Evolutionary conservation across 2,113 vertebrate species (phyloP).

Genomic region (Gallinago jamesoni): DNA sequence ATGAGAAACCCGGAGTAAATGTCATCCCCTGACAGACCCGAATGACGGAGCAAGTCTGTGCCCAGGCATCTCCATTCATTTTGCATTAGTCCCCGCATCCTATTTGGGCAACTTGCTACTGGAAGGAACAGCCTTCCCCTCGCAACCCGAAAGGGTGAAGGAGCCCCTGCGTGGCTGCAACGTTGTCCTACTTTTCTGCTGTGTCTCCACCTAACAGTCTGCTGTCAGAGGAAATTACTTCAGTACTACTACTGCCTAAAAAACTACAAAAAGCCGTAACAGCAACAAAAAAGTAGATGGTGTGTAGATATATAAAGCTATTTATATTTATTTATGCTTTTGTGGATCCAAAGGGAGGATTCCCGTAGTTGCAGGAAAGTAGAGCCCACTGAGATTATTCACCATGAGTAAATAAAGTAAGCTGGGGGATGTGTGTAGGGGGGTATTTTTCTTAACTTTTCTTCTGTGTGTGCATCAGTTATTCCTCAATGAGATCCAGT

Average conservation of each 20-base stretch:
- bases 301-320: background rate
- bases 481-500: background rate
- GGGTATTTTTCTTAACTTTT: background rate
- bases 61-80: constrained; percentile 2
- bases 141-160: background rate
- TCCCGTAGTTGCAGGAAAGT: background rate
- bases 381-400: background rate
- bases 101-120: background rate
- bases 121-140: background rate
- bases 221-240: constrained; percentile 66
- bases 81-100: background rate
- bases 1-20: background rate
- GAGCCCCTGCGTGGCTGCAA: background rate
- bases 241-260: constrained; percentile 25
- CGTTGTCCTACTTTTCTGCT: background rate
- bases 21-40: background rate
- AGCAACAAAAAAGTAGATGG: background rate
- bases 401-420: background rate
- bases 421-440: rapidly evolving
- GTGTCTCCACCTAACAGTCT: constrained; percentile 38
- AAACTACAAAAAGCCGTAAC: constrained; percentile 51
- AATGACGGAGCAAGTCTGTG: background rate
- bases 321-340: background rate
- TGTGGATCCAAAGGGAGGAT: constrained; percentile 21
- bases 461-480: background rate